phyloP scores from a whole-genome alignment of 2,888 invertebrate species.

The Cactoblastis cactorum region DNA sequence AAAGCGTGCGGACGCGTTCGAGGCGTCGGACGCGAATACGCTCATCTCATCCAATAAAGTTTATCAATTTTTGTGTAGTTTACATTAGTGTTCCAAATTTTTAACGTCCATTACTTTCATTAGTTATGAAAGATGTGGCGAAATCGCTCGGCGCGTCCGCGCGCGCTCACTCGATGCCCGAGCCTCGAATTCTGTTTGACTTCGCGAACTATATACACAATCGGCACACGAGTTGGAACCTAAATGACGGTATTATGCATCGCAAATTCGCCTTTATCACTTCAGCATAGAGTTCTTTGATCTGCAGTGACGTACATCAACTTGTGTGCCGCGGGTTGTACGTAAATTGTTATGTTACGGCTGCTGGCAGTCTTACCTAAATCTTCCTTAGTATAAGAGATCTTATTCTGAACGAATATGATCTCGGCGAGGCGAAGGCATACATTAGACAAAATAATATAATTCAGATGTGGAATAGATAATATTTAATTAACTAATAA shows the following conservation, averaged over 20 bases:
- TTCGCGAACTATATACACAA: too few relatives aligned
- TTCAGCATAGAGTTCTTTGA: too few relatives aligned
- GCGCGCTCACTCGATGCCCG: slow-evolving; percentile 41
- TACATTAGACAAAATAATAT: slow-evolving; percentile 57
- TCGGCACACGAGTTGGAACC: too few relatives aligned
- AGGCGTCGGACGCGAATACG: not conserved
- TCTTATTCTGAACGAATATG: slow-evolving; percentile 14
- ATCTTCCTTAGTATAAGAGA: slow-evolving; percentile 14
- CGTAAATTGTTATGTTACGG: slow-evolving; percentile 16
- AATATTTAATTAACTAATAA: slow-evolving; percentile 68
- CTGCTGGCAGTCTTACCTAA: slow-evolving; percentile 53
- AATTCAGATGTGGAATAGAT: slow-evolving; percentile 61
- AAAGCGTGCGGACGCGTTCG: not conserved
- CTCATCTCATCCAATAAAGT: not conserved
- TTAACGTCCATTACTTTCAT: not conserved
- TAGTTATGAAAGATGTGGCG: not conserved
- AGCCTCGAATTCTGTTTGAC: slow-evolving; percentile 22
- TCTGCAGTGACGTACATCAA: too few relatives aligned
- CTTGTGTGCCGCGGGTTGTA: too few relatives aligned
- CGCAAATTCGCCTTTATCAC: too few relatives aligned
- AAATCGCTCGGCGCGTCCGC: slow-evolving; percentile 30
- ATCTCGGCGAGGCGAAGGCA: slow-evolving; percentile 53
- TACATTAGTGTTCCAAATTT: not conserved
- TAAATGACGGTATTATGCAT: too few relatives aligned
- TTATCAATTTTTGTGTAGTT: not conserved